Evolutionary conservation across 2,888 invertebrate species (phyloP).

Genomic region (Epinotia nisella): DNA sequence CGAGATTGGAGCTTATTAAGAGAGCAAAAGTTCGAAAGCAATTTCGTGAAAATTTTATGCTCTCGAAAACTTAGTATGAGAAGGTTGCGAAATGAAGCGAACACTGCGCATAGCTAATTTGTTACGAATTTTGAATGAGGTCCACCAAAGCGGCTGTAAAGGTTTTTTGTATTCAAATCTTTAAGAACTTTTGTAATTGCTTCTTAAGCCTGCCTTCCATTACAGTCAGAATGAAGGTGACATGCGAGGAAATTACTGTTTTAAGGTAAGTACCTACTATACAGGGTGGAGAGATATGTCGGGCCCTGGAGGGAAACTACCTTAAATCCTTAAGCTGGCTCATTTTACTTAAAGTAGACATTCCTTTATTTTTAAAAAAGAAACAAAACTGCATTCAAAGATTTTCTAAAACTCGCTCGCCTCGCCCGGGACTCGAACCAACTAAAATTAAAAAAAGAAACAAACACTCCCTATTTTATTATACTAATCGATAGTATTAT

Average conservation of each 20-base stretch:
- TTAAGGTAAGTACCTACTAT: no score
- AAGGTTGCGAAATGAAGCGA: constrained; percentile 77
- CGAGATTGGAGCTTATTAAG: constrained; percentile 73
- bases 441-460: no score
- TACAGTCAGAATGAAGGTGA: constrained; percentile 46
- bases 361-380: no score
- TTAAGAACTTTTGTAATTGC: constrained; percentile 46
- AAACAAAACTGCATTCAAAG: no score
- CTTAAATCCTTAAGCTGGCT: no score
- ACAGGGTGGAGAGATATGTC: no score
- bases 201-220: constrained; percentile 44
- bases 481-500: no score
- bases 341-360: no score
- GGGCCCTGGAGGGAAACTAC: no score
- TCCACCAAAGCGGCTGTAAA: constrained; percentile 53
- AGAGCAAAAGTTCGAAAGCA: constrained; percentile 79
- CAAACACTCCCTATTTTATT: no score
- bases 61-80: constrained; percentile 76
- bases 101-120: constrained; percentile 79
- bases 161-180: constrained; percentile 48
- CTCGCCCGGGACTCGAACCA: no score
- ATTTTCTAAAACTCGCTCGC: no score
- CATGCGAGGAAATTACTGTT: constrained; percentile 45
- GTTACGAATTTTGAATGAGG: constrained; percentile 74
- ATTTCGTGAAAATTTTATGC: constrained; percentile 82